Base-by-base conservation (phyloP, 2,888 invertebrate genomes). In the Prenolepis imparis region DNA sequence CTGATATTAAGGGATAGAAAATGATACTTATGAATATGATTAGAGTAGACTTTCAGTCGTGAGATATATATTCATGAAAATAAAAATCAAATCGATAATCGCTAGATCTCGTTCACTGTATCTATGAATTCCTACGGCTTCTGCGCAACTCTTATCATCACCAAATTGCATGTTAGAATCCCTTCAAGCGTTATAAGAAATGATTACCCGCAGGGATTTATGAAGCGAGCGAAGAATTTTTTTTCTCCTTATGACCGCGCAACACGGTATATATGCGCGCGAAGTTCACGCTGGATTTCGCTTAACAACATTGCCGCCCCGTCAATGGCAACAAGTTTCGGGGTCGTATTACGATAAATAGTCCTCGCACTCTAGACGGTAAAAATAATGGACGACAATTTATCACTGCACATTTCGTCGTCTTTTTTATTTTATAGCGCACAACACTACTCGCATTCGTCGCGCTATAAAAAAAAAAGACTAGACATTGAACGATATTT, bases 301-400 rank as follows among this genome's bases (percentile, higher is more conserved):
- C n/a, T 41, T 44, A 41, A 63, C 63, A 41, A 32, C 21, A 12
- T 57, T 18, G n/a, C 21, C 21, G n/a, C 21, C 21, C 44, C 41
- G 78, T 72, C 78, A 59, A 73, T 73, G 36, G 73, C 78, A 80
- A 73, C 59, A 59, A 59, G 78, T 59, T 72, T 73, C 21, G 59
- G 24, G 59, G 59, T 80, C 32, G n/a, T 59, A 80, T 80, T 80
- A 80, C 78, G 36, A 80, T 78, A 72, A 80, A 78, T 78, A 78
- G 41, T 57, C 41, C 21, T 44, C 32, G 70, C 57, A 18, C 0
- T 39, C 24, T 18, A 32, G 41, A 72, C 72, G 72, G 39, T 57
- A 57, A 72, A 59, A 78, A 78, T 72, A 80, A 72, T 73, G 44
- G 32, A 24, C 78, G 15, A 72, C 73, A 18, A 78, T 78, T 78